Base-by-base conservation (phyloP, 2,797 vertebrate species). In the Enteromius thamalakanensis region DNA sequence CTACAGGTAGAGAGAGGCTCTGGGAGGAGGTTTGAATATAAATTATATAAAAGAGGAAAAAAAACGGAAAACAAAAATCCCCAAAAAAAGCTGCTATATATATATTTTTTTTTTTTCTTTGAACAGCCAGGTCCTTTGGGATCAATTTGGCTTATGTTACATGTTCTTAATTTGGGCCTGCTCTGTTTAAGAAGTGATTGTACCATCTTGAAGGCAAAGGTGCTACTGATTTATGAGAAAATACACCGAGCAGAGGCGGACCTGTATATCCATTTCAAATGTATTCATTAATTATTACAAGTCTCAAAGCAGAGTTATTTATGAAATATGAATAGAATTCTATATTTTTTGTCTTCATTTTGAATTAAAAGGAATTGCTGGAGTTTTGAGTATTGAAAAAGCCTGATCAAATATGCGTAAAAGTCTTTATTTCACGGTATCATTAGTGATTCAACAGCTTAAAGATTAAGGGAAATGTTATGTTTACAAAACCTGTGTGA, bases 401-500 rank as follows among this genome's bases (percentile, higher is more conserved):
- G 5, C 34, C 80, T 85, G 79, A 75, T 87, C 72, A 89, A 89
- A 89, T 87, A 89, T 90, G 92, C 90, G 87, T 83, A 76, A 29
- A 82, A 92, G 90, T 93, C 91, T 94, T 94, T 89, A 89, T 89
- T 94, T 93, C 91, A 91, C 69, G 83, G 90, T 92, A 87, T 92
- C 82, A 86, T 92, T 90, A 88, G 81, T 82, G 90, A 84, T 26
- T 94, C 89, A 92, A 92, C 92, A 94, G 91, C 89, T 93, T 93
- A 90, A 89, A 88, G 89, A 92, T 94, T 90, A 95, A 97, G 95
- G 95, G 95, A 96, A 96, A 92, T 91, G 87, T 93, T 93, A 90
- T 96, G 94, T 96, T 97, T 97, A 97, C 96, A 96, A 95, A 94
- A 93, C 92, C 90, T 91, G 92, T 93, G 89, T 95, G 93, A 94